These are phyloP conservation scores for Cyprinodon diabolis DNA, from an alignment of 2,797 vertebrate species.

Conservation along the genomic window DNA sequence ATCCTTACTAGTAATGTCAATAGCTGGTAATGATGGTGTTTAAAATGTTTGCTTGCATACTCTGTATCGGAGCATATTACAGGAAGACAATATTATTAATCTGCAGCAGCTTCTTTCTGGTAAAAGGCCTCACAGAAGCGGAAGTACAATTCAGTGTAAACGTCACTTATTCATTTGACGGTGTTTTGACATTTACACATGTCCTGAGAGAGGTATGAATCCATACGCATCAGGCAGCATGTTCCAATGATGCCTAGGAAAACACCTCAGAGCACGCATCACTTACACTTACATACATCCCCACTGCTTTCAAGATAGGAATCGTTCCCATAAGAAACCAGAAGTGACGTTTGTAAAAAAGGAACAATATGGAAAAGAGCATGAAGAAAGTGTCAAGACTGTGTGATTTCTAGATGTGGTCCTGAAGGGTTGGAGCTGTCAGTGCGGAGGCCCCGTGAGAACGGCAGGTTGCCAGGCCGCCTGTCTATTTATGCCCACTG, in stretches of 20 bases:
- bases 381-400: slow-evolving; percentile 64
- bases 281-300: neutral
- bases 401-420: slow-evolving; percentile 71
- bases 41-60: neutral
- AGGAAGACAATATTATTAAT: slow-evolving; percentile 16
- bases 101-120: slow-evolving; percentile 1
- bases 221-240: slow-evolving; percentile 15
- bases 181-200: slow-evolving; percentile 56
- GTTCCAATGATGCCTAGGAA: slow-evolving; percentile 13
- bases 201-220: slow-evolving; percentile 46
- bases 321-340: slow-evolving; percentile 32
- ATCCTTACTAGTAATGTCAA: neutral
- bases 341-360: slow-evolving; percentile 45
- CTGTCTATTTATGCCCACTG: slow-evolving; percentile 72
- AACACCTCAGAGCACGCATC: slow-evolving; percentile 6
- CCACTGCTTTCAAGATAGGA: slow-evolving; percentile 12
- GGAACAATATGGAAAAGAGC: slow-evolving; percentile 33
- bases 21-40: neutral
- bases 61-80: slow-evolving; percentile 15
- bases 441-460: slow-evolving; percentile 59
- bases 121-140: slow-evolving; percentile 13
- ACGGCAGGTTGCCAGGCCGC: slow-evolving; percentile 63
- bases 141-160: neutral
- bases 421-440: slow-evolving; percentile 71
- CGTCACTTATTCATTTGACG: slow-evolving; percentile 15